Evolutionary conservation across 2,113 vertebrate species (phyloP).

Genomic region (Paracanthobrama guichenoti): DNA sequence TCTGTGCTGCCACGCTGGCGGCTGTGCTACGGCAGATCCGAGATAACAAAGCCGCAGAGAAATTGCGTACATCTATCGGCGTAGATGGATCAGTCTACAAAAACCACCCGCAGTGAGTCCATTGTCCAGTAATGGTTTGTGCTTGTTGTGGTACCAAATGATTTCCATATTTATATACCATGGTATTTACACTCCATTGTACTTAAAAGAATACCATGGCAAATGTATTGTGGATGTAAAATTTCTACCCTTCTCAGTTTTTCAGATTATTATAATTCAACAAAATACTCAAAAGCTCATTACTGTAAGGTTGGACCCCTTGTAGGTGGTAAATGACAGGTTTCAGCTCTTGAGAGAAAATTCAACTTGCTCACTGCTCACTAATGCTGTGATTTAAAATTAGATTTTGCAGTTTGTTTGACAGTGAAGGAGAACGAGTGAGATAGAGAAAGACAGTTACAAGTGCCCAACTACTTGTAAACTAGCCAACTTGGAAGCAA

Average conservation of each 20-base stretch:
- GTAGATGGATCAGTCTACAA: constrained; percentile 96
- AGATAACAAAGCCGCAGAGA: constrained; percentile 88
- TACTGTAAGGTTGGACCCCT: too few relatives aligned
- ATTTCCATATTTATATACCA: neutral
- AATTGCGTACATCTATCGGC: constrained; percentile 85
- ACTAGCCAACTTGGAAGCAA: too few relatives aligned
- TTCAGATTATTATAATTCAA: too few relatives aligned
- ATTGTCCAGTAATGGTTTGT: neutral
- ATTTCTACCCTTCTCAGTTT: too few relatives aligned
- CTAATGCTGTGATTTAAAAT: neutral
- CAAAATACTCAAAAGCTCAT: too few relatives aligned
- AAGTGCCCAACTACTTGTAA: too few relatives aligned
- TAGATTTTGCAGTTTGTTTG: neutral
- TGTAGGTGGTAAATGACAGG: too few relatives aligned
- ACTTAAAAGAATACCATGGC: too few relatives aligned
- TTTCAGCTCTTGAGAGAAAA: neutral
- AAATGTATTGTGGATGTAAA: too few relatives aligned
- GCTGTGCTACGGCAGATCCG: constrained; percentile 88
- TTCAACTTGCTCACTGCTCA: neutral
- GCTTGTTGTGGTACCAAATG: neutral
- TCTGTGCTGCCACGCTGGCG: constrained; percentile 85
- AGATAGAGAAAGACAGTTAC: too few relatives aligned
- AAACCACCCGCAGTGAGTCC: constrained; percentile 91
- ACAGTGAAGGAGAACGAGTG: neutral
- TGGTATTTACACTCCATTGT: neutral